Percentiles rank a stretch among this genome's conserved stretches.
Evolutionary conservation across 2,797 vertebrate genomes (phyloP).

Genomic region (Catharus ustulatus): DNA sequence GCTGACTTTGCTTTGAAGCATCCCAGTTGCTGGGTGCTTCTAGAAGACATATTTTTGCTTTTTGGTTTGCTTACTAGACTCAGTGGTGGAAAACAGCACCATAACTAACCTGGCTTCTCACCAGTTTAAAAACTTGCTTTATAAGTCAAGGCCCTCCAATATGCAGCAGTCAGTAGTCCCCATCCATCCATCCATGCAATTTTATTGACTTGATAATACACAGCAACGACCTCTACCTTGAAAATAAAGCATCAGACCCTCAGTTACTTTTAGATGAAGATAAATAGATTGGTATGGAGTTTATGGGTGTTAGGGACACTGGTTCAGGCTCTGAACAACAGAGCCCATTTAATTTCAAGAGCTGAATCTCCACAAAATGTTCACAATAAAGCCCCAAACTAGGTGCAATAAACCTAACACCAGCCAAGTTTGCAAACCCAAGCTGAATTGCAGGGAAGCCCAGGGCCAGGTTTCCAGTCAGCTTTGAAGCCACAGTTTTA

Average conservation of each 20-base stretch:
- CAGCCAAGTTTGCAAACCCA: constrained; percentile 49
- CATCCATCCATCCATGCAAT: background rate
- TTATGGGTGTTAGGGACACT: background rate
- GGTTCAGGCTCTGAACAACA: constrained; percentile 29
- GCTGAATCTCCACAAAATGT: constrained; percentile 33
- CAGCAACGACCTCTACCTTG: background rate
- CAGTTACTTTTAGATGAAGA: background rate
- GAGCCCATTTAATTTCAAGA: constrained; percentile 40
- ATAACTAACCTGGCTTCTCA: background rate
- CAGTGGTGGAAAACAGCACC: background rate
- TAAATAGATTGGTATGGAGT: background rate
- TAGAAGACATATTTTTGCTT: background rate
- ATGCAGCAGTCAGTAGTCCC: background rate
- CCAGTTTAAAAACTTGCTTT: background rate
- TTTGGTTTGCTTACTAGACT: background rate
- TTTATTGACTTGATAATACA: background rate
- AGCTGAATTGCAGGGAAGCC: constrained; percentile 43
- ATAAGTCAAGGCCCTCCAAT: background rate
- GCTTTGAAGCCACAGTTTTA: constrained; percentile 42
- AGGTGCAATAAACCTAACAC: constrained; percentile 55
- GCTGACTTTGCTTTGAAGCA: background rate
- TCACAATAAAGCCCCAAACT: constrained; percentile 61
- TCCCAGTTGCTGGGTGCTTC: background rate
- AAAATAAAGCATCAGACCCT: background rate
- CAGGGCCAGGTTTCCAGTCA: constrained; percentile 65